Base-by-base conservation (phyloP, 2,113 vertebrate genomes). In the Mobula birostris region DNA sequence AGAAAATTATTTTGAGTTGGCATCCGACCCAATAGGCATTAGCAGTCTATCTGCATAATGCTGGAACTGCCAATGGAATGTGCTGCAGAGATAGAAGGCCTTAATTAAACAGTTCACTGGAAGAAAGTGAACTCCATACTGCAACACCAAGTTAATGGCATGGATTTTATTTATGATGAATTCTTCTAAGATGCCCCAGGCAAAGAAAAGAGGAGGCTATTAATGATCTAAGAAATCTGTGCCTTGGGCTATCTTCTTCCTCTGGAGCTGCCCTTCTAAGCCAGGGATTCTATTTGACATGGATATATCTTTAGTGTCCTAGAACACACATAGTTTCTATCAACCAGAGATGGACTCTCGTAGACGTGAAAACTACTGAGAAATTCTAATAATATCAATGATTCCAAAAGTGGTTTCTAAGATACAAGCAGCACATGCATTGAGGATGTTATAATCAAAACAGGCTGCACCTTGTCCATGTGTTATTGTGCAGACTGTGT, bases 71-170 rank as follows among this genome's bases (percentile, higher is more conserved):
- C 68, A 72, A 72, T 72, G 68, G 68, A 72, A 72, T 70, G 68
- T 70, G 90, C 68, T 36, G 66, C 7, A 24, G 27, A 92, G 90
- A 92, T 92, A 72, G 66, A 92, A 92, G 90, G 29, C 90, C 90
- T 72, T 72, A 92, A 92, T 92, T 90, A 90, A 90, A 61, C 85
- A 90, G 85, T 90, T 90, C 85, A 66, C 85, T 90, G 85, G 85
- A 90, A 90, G 85, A 66, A 90, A 66, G 85, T 90, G 85, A 90
- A 66, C 61, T 90, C 29, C 85, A 66, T 61, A 40, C 90, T 92
- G 66, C 68, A 92, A 21, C 90, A 27, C 90, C 32, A 40, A 40
- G 88, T 27, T 72, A 92, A 72, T 72, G 90, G 90, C 90, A 92
- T 27, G 90, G 66, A 92, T 72, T 66, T 70, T 72, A 92, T 72